Evolutionary conservation across 92 coral and sea anemone species (phyloP).

Genomic region (Montipora capitata): DNA sequence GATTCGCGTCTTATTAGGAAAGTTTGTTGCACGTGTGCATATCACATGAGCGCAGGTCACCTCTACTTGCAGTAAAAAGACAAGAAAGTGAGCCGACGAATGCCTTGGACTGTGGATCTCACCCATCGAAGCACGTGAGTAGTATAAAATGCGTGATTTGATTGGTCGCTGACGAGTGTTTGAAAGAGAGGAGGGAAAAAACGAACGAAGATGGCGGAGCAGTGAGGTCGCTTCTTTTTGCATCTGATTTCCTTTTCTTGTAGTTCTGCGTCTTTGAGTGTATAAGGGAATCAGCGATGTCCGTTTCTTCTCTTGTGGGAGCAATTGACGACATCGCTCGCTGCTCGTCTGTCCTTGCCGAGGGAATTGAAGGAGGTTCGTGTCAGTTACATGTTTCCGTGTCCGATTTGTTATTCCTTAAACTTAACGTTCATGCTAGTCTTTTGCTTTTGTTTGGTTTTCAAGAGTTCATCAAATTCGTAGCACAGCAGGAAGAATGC

Average conservation of each 20-base stretch:
- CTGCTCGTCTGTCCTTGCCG: slow-evolving; percentile 89
- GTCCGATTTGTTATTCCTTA: not conserved
- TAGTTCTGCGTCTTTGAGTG: not conserved
- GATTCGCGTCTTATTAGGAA: not conserved
- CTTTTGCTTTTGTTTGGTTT: not conserved
- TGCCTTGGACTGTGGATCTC: slow-evolving; percentile 26
- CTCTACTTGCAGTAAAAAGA: not conserved
- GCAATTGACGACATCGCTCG: slow-evolving; percentile 96
- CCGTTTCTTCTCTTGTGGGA: slow-evolving; percentile 89
- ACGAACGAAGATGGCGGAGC: slow-evolving; percentile 86
- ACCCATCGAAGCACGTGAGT: slow-evolving; percentile 39
- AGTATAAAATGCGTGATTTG: slow-evolving; percentile 52
- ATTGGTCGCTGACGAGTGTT: slow-evolving; percentile 82
- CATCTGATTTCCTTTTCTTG: not conserved
- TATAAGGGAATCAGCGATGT: slow-evolving; percentile 73
- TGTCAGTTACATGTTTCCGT: not conserved
- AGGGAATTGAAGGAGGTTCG: slow-evolving; percentile 98
- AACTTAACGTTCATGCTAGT: not conserved
- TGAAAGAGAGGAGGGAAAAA: slow-evolving; percentile 97
- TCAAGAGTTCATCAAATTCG: slow-evolving; percentile 93
- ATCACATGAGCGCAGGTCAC: no score
- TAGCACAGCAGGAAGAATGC: slow-evolving; percentile 97
- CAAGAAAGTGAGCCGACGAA: slow-evolving; percentile 51
- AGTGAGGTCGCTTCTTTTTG: slow-evolving; percentile 16
- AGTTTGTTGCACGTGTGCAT: not conserved